A percentile compares a stretch with the other conserved stretches of the same genome.
These are phyloP conservation scores for Uloborus plumipes DNA, from an alignment of 2,888 invertebrate species.

Conservation along the genomic window DNA sequence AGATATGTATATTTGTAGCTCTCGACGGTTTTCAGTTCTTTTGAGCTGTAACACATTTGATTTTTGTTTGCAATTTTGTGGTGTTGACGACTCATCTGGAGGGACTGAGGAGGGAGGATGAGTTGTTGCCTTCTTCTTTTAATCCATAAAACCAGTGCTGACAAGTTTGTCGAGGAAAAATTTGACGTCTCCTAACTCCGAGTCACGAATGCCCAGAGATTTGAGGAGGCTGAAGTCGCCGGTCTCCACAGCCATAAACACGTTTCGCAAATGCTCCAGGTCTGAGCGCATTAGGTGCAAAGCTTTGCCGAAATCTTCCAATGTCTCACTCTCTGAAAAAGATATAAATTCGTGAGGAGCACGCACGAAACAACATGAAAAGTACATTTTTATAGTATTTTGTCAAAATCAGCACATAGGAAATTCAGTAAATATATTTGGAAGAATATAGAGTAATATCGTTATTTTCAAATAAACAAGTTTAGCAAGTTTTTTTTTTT, in stretches of 20 bases:
- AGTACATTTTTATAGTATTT: neutral
- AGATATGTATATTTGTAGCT: slow-evolving; percentile 26
- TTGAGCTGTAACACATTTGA: slow-evolving; percentile 11
- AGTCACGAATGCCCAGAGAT: slow-evolving; percentile 94
- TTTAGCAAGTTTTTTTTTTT: too few species aligned
- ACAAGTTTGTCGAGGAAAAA: slow-evolving; percentile 96
- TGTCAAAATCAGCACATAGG: too few species aligned
- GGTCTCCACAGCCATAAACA: slow-evolving; percentile 95
- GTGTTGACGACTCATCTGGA: slow-evolving; percentile 61
- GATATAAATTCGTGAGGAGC: neutral
- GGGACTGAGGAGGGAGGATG: slow-evolving; percentile 58
- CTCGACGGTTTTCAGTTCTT: neutral
- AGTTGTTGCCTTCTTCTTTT: slow-evolving; percentile 34
- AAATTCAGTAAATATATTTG: too few species aligned
- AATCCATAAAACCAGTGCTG: slow-evolving; percentile 95
- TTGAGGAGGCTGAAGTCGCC: slow-evolving; percentile 94
- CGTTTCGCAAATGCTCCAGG: slow-evolving; percentile 91
- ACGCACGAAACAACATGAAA: neutral
- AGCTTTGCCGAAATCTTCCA: slow-evolving; percentile 93
- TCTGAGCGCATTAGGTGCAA: slow-evolving; percentile 88
- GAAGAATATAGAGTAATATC: too few species aligned
- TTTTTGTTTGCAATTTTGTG: slow-evolving; percentile 35
- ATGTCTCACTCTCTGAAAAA: slow-evolving; percentile 88
- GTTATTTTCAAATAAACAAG: too few species aligned
- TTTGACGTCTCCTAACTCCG: slow-evolving; percentile 94